phyloP scores from a whole-genome alignment of 2,113 vertebrate genomes.

The Synodontis membranacea region DNA sequence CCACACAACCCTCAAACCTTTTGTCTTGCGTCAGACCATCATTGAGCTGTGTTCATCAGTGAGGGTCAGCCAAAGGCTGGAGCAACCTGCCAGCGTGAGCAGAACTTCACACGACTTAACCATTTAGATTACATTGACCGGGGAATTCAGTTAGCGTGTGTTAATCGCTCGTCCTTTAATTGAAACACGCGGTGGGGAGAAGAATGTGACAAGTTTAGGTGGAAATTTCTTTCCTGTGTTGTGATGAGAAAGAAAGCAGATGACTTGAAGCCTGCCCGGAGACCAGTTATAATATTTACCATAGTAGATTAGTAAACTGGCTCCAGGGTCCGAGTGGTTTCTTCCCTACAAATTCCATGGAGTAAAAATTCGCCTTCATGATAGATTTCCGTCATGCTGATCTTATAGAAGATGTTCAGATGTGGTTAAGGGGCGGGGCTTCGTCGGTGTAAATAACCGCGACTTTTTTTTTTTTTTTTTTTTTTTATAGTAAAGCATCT shows the following conservation, averaged over 20 bases:
- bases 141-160: slow-evolving; percentile 14
- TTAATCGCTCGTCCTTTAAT: slow-evolving; percentile 33
- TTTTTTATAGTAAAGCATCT: neutral
- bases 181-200: slow-evolving; percentile 3
- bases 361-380: neutral
- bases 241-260: neutral
- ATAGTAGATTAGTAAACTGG: neutral
- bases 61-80: slow-evolving; percentile 37
- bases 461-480: no score
- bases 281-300: neutral
- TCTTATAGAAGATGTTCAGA: slow-evolving; percentile 20
- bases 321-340: neutral
- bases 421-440: neutral
- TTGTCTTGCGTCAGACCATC: slow-evolving; percentile 31
- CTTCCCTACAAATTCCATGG: neutral
- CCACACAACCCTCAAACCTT: slow-evolving; percentile 8
- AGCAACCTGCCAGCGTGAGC: slow-evolving; percentile 30
- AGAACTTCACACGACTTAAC: slow-evolving; percentile 37
- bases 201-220: neutral
- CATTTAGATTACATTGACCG: slow-evolving; percentile 40
- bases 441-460: neutral
- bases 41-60: slow-evolving; percentile 32
- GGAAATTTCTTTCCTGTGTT: neutral
- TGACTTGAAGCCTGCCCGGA: neutral
- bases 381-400: slow-evolving; percentile 10